Evolutionary conservation across 2,113 vertebrate species (phyloP), one percentile per base, ranked within the genome.

Genomic region (Pao palembangensis): DNA sequence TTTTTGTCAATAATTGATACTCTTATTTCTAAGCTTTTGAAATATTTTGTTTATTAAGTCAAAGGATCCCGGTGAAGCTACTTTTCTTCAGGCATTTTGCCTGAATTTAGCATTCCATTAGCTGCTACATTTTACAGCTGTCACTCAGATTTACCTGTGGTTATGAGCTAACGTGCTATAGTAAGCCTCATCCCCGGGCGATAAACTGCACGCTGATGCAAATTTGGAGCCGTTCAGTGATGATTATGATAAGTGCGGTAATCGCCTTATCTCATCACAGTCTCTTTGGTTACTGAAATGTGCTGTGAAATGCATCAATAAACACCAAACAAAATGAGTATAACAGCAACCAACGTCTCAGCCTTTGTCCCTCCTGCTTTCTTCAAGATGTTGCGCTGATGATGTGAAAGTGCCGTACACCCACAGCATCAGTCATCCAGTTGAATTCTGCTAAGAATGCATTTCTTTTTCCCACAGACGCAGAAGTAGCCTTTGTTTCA

Each of bases 181-280:
- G 82, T 87, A 83, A 76, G 84, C 78, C 73, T 86, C 85, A 81
- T 85, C 84, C 81, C 67, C 54, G 61, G 75, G 84, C 84, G 82
- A 83, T 87, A 86, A 86, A 86, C 69, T 68, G 82, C 82, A 76
- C 81, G 80, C 87, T 85, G 79, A 87, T 88, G 84, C 87, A 88
- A 85, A 89, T 88, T 88, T 59, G 25, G 55, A 73, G 85, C 77
- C 78, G 81, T 82, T 87, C 85, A 87, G 76, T 79, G 83, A 86
- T 84, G 89, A 91, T 91, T 91, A 90, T 88, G 82, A 91, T 91
- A 89, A 91, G 86, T 90, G 81, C 73, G 65, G 67, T 92, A 89
- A 92, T 92, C 88, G 87, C 78, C 83, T 86, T 78, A 90, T 91
- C 88, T 90, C 87, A 83, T 91, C 88, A 82, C 74, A 68, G 79